A percentile compares a stretch with the other conserved stretches of the same genome.
Evolutionary conservation across 2,113 vertebrate species (phyloP).

Genomic region (Elephantulus edwardii): DNA sequence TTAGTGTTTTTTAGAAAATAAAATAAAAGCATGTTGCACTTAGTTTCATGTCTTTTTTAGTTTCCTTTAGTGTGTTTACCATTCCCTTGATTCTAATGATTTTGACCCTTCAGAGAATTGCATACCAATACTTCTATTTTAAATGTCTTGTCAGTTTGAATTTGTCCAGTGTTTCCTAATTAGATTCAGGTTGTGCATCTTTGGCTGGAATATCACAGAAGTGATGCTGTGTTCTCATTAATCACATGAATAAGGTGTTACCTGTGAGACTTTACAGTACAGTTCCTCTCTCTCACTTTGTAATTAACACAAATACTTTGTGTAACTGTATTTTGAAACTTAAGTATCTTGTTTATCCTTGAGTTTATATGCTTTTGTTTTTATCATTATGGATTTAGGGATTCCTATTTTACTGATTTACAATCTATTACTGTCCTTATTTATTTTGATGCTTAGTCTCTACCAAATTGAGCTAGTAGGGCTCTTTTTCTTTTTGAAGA

Average conservation of each 20-base stretch:
- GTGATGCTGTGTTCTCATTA: not conserved
- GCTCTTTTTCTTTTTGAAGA: not conserved
- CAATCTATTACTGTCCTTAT: not conserved
- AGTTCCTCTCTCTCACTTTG: slow-evolving; percentile 11
- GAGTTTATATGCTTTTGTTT: slow-evolving; percentile 23
- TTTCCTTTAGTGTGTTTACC: not conserved
- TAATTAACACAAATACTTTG: slow-evolving; percentile 21
- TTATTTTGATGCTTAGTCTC: slow-evolving; percentile 10
- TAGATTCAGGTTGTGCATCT: not conserved
- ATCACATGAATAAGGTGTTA: not conserved
- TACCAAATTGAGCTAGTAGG: not conserved
- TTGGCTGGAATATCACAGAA: not conserved
- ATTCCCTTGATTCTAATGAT: not conserved
- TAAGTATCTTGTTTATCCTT: not conserved
- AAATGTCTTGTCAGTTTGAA: not conserved
- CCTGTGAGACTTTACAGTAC: not conserved
- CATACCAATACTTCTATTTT: not conserved
- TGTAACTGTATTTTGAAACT: not conserved
- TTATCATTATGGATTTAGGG: not conserved
- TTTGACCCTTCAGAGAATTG: not conserved
- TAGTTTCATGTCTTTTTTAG: not conserved
- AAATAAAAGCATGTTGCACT: not conserved
- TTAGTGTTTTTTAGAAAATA: slow-evolving; percentile 1
- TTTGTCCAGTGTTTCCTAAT: slow-evolving; percentile 31
- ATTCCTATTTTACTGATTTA: not conserved